Base-by-base conservation (phyloP, 2,888 invertebrate genomes). In the Drosophila testacea region DNA sequence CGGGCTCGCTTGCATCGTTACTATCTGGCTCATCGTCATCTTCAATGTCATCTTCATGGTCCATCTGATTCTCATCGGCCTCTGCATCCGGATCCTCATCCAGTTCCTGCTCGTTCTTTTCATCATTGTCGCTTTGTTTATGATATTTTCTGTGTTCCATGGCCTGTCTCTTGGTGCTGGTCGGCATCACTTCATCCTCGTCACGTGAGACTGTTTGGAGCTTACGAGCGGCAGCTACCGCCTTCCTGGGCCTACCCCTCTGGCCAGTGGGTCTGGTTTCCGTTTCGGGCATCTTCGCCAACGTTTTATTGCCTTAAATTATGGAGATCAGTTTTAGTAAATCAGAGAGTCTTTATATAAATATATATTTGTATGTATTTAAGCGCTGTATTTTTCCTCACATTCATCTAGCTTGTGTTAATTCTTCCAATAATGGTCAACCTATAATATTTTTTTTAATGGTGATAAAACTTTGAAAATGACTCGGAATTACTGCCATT, bases 1-100 rank as follows among this genome's bases (percentile, higher is more conserved):
- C 94, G 28, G 95, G 95, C 3, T 90, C 91, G 3, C 76, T 77
- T 3, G 69, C 48, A n/a, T 72, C 80, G 34, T 89, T 83, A 44
- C 86, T 70, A 46, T 79, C 62, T 32, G 59, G 57, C 47, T 44
- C 66, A 1, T 56, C 57, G 5, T 57, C 59, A 3, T 65, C 73
- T 0, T 30, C 68, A 3, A 22, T 11, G 1, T 55, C 61, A 34
- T 47, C 27, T 6, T 70, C 68, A 4, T 63, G 61, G 0, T 64
- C 69, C 22, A 54, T 47, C 9, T 46, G 38, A 13, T 47, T 39
- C 3, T 60, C 66, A 13, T 54, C 44, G 9, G 38, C 34, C 2
- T 60, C 66, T 4, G 44, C 56, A 6, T 69, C 57, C 1, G 47
- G 47, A 1, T 62, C 66, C 6, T 69, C 60, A 6, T 64, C 73